Base-by-base conservation (phyloP, 2,113 vertebrate species). In the Perca flavescens region DNA sequence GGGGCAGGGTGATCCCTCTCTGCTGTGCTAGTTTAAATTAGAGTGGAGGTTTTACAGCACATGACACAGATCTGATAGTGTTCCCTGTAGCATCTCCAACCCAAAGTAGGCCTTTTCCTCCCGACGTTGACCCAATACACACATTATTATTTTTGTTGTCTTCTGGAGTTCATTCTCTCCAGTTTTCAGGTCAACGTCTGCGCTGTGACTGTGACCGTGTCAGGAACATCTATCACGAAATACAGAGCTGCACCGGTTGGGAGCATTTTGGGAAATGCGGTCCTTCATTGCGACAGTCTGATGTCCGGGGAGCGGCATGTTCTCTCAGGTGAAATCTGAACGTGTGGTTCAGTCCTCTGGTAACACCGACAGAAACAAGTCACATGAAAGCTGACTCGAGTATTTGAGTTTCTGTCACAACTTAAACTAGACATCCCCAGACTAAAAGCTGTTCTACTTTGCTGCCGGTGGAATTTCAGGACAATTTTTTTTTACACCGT, bases 21-120 rank as follows among this genome's bases (percentile, higher is more conserved):
- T 36, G 83, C 65, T 64, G 49, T 34, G 61, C 8, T 36, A 36
- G 25, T 63, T 49, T 47, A 63, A 63, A 82, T 83, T 73, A 78
- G 47, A 75, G 25, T n/a, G 2, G 17, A 43, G 58, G 3, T 15
- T 16, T 74, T 22, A 57, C 43, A 65, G 65, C 22, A 65, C 84
- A 54, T 47, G 75, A 80, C 87, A 89, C 74, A 88, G 83, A 84
- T 86, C 13, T 31, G 63, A 69, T 19, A 25, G 62, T 57, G 53
- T 61, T 72, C 78, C 74, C 78, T 67, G 78, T 36, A 47, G 86
- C 74, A 75, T 83, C 73, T 77, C 25, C 62, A 82, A 77, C 74
- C 68, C 68, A 66, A 88, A 88, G 82, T 83, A 83, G 86, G 74
- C 83, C 79, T 83, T 77, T 77, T 65, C 46, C 82, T 73, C 62